Evolutionary conservation across 2,888 invertebrate species (phyloP), one percentile per base, ranked within the genome.

Genomic region (Sinopyrophorus schimmeli): DNA sequence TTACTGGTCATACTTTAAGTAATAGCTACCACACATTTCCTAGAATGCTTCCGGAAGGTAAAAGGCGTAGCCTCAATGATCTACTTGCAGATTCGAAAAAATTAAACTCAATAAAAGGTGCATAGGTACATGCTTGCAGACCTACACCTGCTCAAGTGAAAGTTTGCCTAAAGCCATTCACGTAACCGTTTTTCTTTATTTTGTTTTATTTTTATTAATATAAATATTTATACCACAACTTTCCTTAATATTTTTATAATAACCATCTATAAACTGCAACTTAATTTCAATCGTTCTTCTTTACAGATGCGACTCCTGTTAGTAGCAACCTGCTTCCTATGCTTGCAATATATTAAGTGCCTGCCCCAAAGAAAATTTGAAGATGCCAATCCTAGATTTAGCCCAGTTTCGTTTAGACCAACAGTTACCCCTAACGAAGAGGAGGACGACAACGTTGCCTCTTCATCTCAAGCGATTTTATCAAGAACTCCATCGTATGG

Each of bases 401-500:
- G n/a, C n/a, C n/a, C n/a, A n/a, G n/a, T n/a, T n/a, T 41, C 53
- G 0, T 56, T 57, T 43, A 31, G 51, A 9, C 43, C 57, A 18
- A 55, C 59, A 1, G 55, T 58, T 0, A 41, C 46, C 6, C 28
- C 48, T 7, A 50, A 53, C 17, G 54, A 51, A 10, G 51, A 54
- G 5, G 44, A 53, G 5, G 47, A 53, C 3, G 53, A 55, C 18
- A 53, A 39, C 11, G 32, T 30, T 5, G 43, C 55, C 5, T 42
- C 57, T n/a, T 49, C 58, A 6, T 49, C 63, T 1, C 60, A 61
- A 43, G 57, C 55, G 6, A 44, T 60, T 5, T 55, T 56, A 41
- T 56, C 59, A 11, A 53, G 61, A 35, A 47, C 58, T 9, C 58
- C 61, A 6, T 47, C 54, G 6, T 66, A 57, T 32, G 53, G 47